Evolutionary conservation across 53 echinoderm and acorn worm species (phyloP).

Genomic region (Patiria pectinifera): DNA sequence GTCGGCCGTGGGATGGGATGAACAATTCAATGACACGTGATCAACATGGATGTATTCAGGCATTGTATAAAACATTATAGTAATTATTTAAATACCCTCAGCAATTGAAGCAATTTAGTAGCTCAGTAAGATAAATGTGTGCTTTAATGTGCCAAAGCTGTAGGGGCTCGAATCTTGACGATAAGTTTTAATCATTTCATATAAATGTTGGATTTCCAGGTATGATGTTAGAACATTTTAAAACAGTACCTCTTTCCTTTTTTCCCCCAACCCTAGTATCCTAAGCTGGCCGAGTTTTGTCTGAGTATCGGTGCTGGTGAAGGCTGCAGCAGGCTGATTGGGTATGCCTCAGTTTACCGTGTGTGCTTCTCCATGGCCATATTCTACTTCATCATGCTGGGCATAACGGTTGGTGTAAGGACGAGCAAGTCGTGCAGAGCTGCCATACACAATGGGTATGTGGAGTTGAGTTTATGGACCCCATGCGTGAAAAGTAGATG

Average conservation of each 20-base stretch:
- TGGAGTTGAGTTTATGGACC: background rate
- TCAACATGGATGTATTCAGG: too few relatives aligned
- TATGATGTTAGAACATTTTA: background rate
- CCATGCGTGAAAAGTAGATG: too few relatives aligned
- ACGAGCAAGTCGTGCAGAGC: constrained; percentile 79
- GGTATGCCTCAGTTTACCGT: constrained; percentile 88
- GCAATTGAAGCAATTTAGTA: too few relatives aligned
- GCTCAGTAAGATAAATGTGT: too few relatives aligned
- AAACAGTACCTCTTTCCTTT: background rate
- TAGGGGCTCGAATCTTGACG: too few relatives aligned
- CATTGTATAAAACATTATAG: too few relatives aligned
- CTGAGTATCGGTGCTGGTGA: constrained; percentile 66
- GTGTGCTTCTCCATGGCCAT: constrained; percentile 81
- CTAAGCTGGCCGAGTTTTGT: constrained; percentile 80
- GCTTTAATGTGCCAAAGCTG: too few relatives aligned
- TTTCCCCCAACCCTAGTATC: constrained; percentile 37
- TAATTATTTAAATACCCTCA: too few relatives aligned
- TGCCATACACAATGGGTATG: constrained; percentile 91
- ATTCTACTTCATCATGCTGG: constrained; percentile 78
- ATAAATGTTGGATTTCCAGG: too few relatives aligned
- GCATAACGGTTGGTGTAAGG: constrained; percentile 75
- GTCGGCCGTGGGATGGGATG: too few relatives aligned
- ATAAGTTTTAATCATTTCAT: too few relatives aligned
- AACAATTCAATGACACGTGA: too few relatives aligned
- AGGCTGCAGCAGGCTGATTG: constrained; percentile 78